Conservation (phyloP, 1,140 invertebrate species). For the Bacillus rossius region DNA sequence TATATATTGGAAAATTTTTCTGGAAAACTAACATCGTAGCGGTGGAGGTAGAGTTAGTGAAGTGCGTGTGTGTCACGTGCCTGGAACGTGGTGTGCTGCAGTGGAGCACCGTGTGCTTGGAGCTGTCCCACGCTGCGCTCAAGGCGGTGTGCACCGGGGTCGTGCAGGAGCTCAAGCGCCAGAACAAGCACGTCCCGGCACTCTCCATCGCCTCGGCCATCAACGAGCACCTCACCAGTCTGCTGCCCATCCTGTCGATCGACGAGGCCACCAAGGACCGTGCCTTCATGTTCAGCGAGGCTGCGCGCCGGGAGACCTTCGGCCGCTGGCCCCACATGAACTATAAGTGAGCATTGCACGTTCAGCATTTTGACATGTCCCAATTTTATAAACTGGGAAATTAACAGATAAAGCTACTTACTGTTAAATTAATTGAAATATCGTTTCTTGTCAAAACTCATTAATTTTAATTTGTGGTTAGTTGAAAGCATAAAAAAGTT, state of each 20-base stretch:
- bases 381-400: background rate
- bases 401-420: background rate
- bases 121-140: conserved; percentile 68
- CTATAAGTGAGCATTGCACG: conserved; percentile 67
- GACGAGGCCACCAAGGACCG: conserved; percentile 49
- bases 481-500: no score
- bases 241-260: conserved; percentile 44
- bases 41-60: no score
- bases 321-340: conserved; percentile 94
- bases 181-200: conserved; percentile 76
- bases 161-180: conserved; percentile 73
- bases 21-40: no score
- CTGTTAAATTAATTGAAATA: background rate
- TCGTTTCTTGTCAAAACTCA: no score
- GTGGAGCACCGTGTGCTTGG: conserved; percentile 87
- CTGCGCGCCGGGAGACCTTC: conserved; percentile 82
- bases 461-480: no score
- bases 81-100: conserved; percentile 40
- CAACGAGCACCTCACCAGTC: conserved; percentile 74
- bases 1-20: no score
- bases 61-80: no score
- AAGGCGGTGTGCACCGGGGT: conserved; percentile 71
- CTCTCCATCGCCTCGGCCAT: conserved; percentile 84
- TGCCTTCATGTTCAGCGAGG: conserved; percentile 86
- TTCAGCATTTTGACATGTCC: background rate